Evolutionary conservation across 30 jellyfish, hydroid and myxozoan species (phyloP).

Genomic region (Turritopsis rubra): DNA sequence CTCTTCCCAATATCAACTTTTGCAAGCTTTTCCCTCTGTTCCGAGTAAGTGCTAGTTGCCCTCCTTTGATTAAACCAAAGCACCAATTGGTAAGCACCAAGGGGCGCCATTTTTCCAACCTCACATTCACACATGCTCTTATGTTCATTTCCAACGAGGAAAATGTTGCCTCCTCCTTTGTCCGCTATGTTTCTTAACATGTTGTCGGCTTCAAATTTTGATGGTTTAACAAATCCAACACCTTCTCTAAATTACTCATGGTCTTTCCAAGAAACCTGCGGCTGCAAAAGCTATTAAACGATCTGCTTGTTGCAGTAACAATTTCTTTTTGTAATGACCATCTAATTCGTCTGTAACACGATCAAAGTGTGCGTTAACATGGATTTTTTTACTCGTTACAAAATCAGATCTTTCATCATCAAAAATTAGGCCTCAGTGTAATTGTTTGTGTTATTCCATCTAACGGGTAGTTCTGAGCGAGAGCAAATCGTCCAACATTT

Average conservation of each 20-base stretch:
- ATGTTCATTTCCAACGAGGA: constrained; percentile 19
- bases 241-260: neutral
- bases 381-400: neutral
- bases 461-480: neutral
- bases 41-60: too few relatives aligned
- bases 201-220: neutral
- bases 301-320: constrained; percentile 7
- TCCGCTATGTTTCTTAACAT: neutral
- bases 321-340: neutral
- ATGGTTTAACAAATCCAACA: neutral
- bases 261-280: neutral
- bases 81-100: neutral
- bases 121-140: constrained; percentile 12
- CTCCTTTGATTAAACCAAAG: too few relatives aligned
- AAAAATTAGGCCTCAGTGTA: constrained; percentile 14
- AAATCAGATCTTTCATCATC: neutral
- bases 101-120: neutral
- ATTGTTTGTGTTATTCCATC: constrained; percentile 23
- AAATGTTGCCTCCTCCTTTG: neutral
- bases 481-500: neutral
- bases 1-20: too few relatives aligned
- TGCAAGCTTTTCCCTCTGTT: too few relatives aligned
- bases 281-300: neutral
- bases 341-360: neutral
- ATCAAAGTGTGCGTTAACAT: constrained; percentile 3